Evolutionary conservation across 92 coral and sea anemone species (phyloP).

Genomic region (Bergia puertoricense): DNA sequence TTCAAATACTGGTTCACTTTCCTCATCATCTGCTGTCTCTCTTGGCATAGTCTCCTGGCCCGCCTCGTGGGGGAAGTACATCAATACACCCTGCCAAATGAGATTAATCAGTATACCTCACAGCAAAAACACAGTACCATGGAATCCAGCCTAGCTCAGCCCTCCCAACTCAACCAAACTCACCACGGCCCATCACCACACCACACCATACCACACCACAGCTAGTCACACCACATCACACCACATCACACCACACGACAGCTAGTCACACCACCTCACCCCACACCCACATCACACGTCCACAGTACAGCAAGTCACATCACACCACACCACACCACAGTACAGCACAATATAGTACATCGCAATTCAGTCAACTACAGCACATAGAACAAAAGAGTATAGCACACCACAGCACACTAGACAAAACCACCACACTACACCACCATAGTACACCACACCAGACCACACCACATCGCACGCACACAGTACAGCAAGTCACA

Average conservation of each 20-base stretch:
- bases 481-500: background rate
- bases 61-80: slow-evolving; percentile 88
- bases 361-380: background rate
- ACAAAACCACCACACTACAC: too few relatives aligned
- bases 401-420: background rate
- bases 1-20: slow-evolving; percentile 78
- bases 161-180: background rate
- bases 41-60: slow-evolving; percentile 86
- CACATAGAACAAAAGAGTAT: background rate
- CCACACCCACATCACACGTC: background rate
- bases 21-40: slow-evolving; percentile 60
- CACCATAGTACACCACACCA: background rate
- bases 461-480: background rate
- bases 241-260: background rate
- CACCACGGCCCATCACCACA: background rate
- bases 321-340: background rate
- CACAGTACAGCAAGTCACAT: background rate
- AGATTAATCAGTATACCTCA: background rate
- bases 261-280: background rate
- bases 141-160: background rate
- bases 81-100: slow-evolving; percentile 72
- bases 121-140: background rate
- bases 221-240: too few relatives aligned
- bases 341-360: background rate
- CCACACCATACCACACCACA: too few relatives aligned